phyloP scores from a whole-genome alignment of 1,140 invertebrate species.

The Tachypleus tridentatus region DNA sequence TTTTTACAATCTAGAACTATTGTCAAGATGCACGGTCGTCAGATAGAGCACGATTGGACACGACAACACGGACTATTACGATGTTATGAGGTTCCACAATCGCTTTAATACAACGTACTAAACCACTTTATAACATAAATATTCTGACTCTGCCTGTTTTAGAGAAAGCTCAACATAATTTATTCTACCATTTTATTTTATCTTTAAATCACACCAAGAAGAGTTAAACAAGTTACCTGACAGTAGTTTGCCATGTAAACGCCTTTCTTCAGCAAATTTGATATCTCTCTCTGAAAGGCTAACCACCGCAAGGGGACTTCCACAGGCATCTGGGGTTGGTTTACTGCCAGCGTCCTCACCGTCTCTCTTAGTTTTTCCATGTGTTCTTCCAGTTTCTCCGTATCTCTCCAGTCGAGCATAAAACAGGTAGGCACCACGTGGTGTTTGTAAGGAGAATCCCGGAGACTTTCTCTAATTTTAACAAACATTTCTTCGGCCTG shows the following conservation, averaged over 20 bases:
- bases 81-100: too few relatives aligned
- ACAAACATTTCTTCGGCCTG: slow-evolving; percentile 18
- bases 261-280: slow-evolving; percentile 28
- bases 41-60: too few relatives aligned
- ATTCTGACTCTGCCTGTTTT: too few relatives aligned
- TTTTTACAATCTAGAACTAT: too few relatives aligned
- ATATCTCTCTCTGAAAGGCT: slow-evolving; percentile 34
- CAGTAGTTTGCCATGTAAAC: slow-evolving; percentile 32
- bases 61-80: too few relatives aligned
- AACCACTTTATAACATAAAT: too few relatives aligned
- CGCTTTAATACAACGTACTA: too few relatives aligned
- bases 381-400: slow-evolving; percentile 18
- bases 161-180: too few relatives aligned
- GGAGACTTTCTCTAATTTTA: slow-evolving; percentile 17
- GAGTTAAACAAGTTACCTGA: slow-evolving; percentile 8
- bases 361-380: slow-evolving; percentile 26
- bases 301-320: slow-evolving; percentile 37
- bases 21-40: too few relatives aligned
- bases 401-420: slow-evolving; percentile 9
- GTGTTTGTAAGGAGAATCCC: slow-evolving; percentile 11
- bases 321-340: slow-evolving; percentile 35
- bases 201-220: too few relatives aligned
- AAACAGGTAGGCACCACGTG: slow-evolving; percentile 14
- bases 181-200: too few relatives aligned
- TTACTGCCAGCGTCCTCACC: slow-evolving; percentile 29